Percentiles rank a stretch among this genome's conserved stretches.
Evolutionary conservation across 1,140 invertebrate species (phyloP).

Genomic region (Temnothorax longispinosus): DNA sequence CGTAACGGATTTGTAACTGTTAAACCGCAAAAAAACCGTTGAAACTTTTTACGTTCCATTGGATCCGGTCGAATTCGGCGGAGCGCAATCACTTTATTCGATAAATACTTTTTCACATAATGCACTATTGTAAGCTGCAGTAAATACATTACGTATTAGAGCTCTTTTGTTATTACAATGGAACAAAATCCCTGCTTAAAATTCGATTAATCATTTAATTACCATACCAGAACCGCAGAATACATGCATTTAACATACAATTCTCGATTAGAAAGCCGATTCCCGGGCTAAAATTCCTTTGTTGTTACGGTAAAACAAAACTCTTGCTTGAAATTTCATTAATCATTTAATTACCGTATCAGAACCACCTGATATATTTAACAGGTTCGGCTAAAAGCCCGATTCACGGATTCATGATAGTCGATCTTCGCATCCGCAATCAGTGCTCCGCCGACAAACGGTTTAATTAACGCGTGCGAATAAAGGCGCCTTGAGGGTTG

Average conservation of each 20-base stretch:
- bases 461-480: constrained; percentile 48
- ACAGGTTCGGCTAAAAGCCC: not conserved
- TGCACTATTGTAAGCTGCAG: not conserved
- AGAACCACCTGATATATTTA: not conserved
- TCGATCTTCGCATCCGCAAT: constrained; percentile 21
- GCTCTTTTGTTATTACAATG: not conserved
- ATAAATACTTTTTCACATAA: not conserved
- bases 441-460: not conserved
- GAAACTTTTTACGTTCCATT: not conserved
- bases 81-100: not conserved
- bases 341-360: constrained; percentile 30
- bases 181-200: not conserved
- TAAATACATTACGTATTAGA: not conserved
- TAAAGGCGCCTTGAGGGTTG: constrained; percentile 24
- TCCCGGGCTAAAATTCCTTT: not conserved
- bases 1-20: not conserved
- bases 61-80: not conserved
- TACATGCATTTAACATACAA: not conserved
- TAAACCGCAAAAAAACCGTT: not conserved
- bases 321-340: not conserved
- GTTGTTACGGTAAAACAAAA: not conserved
- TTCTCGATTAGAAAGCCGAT: not conserved
- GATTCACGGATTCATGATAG: not conserved
- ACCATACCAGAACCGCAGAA: not conserved
- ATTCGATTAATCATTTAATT: constrained; percentile 29